phyloP scores from a whole-genome alignment of 92 coral and sea anemone species.

The Zoanthus gigantus region DNA sequence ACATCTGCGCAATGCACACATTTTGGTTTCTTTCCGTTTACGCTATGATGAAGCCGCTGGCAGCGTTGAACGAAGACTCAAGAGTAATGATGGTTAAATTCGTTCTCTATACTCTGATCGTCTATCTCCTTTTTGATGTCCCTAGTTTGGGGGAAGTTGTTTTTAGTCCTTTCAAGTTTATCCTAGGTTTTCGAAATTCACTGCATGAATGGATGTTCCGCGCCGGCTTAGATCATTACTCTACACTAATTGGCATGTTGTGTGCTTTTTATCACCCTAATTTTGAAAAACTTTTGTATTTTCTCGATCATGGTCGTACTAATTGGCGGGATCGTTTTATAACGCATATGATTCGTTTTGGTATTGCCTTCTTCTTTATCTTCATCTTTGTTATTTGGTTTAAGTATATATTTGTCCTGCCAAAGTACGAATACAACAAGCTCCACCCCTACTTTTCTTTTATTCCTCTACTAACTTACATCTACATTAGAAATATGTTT shows the following conservation, averaged over 20 bases:
- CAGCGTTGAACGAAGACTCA: slow-evolving; percentile 80
- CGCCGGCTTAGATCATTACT: slow-evolving; percentile 90
- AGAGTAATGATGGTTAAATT: slow-evolving; percentile 81
- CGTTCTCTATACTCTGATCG: slow-evolving; percentile 58
- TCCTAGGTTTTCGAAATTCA: slow-evolving; percentile 69
- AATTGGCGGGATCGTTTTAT: slow-evolving; percentile 39
- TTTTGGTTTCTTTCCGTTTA: slow-evolving; percentile 87
- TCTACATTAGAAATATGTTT: slow-evolving; percentile 76
- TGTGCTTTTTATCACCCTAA: slow-evolving; percentile 85
- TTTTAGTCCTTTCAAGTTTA: slow-evolving; percentile 69
- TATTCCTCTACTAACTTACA: slow-evolving; percentile 75
- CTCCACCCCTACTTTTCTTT: slow-evolving; percentile 82
- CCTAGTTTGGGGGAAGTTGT: slow-evolving; percentile 75
- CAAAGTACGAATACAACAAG: slow-evolving; percentile 76
- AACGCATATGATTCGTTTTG: slow-evolving; percentile 50
- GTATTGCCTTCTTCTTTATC: slow-evolving; percentile 57
- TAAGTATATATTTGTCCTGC: slow-evolving; percentile 67
- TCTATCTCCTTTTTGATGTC: slow-evolving; percentile 78
- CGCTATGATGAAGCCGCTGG: slow-evolving; percentile 81
- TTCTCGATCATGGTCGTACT: slow-evolving; percentile 51
- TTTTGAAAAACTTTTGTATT: slow-evolving; percentile 61
- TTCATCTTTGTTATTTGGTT: slow-evolving; percentile 60
- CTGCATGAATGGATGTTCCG: slow-evolving; percentile 94
- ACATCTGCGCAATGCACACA: slow-evolving; percentile 95
- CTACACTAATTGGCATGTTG: slow-evolving; percentile 82